Evolutionary conservation across 2,113 vertebrate genomes (phyloP).

Genomic region (Typhlomys cinereus): DNA sequence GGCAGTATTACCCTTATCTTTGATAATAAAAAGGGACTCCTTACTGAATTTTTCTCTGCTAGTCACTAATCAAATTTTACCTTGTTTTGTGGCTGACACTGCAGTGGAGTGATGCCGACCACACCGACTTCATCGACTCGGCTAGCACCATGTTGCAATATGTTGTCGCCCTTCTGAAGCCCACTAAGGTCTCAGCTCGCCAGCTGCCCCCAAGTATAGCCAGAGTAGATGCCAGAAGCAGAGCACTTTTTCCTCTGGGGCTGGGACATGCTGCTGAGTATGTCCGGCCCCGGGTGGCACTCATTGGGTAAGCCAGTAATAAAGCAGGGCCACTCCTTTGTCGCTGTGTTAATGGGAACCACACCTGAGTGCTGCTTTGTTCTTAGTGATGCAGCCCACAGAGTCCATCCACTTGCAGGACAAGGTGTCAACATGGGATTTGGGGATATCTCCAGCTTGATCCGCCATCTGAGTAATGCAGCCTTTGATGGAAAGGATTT

Average conservation of each 20-base stretch:
- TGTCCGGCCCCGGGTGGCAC: constrained; percentile 91
- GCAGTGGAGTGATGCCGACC: constrained; percentile 97
- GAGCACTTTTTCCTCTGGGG: constrained; percentile 94
- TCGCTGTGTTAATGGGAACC: background rate
- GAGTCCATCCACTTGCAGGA: constrained; percentile 96
- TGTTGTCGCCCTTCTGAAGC: constrained; percentile 89
- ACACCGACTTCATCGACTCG: constrained; percentile 92
- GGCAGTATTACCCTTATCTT: background rate
- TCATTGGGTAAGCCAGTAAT: constrained; percentile 90
- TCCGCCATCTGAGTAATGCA: constrained; percentile 91
- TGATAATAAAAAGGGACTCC: background rate
- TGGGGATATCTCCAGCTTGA: constrained; percentile 93
- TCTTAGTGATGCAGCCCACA: constrained; percentile 96
- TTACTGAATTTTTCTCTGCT: background rate
- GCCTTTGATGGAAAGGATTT: constrained; percentile 95
- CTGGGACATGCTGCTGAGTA: constrained; percentile 96
- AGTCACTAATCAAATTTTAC: constrained; percentile 27
- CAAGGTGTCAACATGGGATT: constrained; percentile 99
- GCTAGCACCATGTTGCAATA: constrained; percentile 90
- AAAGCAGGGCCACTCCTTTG: background rate
- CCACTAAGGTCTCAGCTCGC: constrained; percentile 89
- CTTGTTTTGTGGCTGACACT: constrained; percentile 13
- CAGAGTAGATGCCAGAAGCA: constrained; percentile 88
- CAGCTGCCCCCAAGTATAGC: constrained; percentile 97
- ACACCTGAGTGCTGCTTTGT: constrained; percentile 50